Evolutionary conservation across 2,113 vertebrate genomes (phyloP), one percentile per base, ranked within the genome.

Genomic region (Brachyhypopomus occidentalis): DNA sequence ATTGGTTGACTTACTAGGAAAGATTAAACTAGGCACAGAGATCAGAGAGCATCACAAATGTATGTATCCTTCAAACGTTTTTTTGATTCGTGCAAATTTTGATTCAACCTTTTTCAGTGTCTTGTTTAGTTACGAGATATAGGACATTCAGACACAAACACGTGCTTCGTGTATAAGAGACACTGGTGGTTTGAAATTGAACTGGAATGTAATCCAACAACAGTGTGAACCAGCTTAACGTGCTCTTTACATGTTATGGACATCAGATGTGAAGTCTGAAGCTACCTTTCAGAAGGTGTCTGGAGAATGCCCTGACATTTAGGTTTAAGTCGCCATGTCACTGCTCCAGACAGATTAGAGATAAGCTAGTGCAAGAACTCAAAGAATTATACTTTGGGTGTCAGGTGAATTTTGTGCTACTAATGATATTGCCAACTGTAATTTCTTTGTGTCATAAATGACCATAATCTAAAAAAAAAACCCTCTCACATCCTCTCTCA

Each of bases 271-370:
- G n/a, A 76, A 59, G 73, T 34, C 45, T 66, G 75, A 59, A 75
- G 34, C 55, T 8, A 9, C 20, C 9, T 60, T n/a, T 67, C 64
- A 36, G 64, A 34, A 36, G 17, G 64, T 38, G 75, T 75, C 72
- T 75, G 72, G 52, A 75, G 27, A 34, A 48, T 77, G 75, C 52
- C 64, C 60, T 66, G 60, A 23, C 19, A 60, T 20, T 81, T 34
- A 60, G 0, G 9, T 76, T 59, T 22, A 55, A 2, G n/a, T 16
- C 9, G 17, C 19, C n/a, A 30, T 48, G 48, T 58, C n/a, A 67
- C 41, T 58, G 23, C 62, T 75, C 12, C 17, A 52, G 20, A 11
- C 7, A 23, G 71, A 72, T 12, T 20, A 67, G 48, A 69, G 27
- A 78, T 9, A 69, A 69, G 20, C 48, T 48, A 2, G 56, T 20